These are phyloP conservation scores for Chrysotoxum bicinctum DNA, from an alignment of 2,888 invertebrate genomes.

Conservation along the genomic window DNA sequence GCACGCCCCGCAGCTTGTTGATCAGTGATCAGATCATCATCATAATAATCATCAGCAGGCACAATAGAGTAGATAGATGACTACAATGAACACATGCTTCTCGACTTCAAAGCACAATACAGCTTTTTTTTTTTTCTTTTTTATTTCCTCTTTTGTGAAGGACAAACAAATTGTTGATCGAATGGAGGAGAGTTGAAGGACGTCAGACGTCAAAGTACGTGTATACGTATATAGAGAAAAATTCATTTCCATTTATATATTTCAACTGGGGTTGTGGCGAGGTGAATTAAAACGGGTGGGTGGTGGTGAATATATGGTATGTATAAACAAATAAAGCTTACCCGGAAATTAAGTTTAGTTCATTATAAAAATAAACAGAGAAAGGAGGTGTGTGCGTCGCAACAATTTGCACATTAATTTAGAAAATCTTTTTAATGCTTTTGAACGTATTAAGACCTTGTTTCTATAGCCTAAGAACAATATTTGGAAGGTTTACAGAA, in stretches of 20 bases:
- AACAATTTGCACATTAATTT: background rate
- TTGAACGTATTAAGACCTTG: no score
- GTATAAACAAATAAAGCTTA: conserved; percentile 41
- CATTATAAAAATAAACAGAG: conserved; percentile 11
- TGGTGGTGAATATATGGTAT: conserved; percentile 36
- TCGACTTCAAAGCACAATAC: conserved; percentile 22
- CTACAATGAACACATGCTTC: conserved; percentile 55
- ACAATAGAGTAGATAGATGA: conserved; percentile 18
- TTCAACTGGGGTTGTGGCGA: conserved; percentile 36
- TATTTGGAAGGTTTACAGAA: no score
- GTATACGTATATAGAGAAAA: background rate
- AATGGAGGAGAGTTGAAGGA: conserved; percentile 22
- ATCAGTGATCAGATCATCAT: conserved; percentile 19
- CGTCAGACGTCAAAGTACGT: background rate
- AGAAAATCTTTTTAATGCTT: background rate
- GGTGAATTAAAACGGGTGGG: conserved; percentile 33
- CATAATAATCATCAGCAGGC: background rate
- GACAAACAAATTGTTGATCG: conserved; percentile 37
- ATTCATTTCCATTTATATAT: background rate
- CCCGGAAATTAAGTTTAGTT: conserved; percentile 58
- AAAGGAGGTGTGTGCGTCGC: background rate
- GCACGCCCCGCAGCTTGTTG: conserved; percentile 11
- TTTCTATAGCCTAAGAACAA: no score
- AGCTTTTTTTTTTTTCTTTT: background rate
- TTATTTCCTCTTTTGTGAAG: conserved; percentile 45